A percentile compares a stretch with the other conserved stretches of the same genome.
These are phyloP conservation scores for Daboia siamensis DNA, from an alignment of 2,113 vertebrate species.

Conservation along the genomic window DNA sequence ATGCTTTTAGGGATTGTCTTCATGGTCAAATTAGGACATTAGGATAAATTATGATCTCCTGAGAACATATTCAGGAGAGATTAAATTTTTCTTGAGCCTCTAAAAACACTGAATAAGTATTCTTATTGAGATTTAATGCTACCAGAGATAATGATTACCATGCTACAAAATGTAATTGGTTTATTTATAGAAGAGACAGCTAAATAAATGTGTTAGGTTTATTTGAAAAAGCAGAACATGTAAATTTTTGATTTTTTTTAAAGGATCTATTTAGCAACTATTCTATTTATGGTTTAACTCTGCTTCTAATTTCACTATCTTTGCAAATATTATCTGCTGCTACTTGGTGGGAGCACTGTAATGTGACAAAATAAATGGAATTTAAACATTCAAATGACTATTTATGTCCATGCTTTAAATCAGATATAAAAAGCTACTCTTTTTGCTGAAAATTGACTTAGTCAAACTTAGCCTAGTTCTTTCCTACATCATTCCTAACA, in stretches of 20 bases:
- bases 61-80: not conserved
- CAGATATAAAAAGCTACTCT: not conserved
- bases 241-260: not conserved
- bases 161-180: not conserved
- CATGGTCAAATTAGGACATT: not conserved
- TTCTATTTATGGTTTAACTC: not conserved
- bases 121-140: not conserved
- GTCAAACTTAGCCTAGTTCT: conserved; percentile 44
- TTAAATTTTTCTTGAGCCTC: not conserved
- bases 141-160: not conserved
- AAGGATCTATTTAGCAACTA: not conserved
- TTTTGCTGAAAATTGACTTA: not conserved
- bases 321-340: not conserved
- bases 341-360: not conserved
- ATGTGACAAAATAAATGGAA: not conserved
- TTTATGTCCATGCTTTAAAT: not conserved
- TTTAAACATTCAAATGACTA: not conserved
- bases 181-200: not conserved
- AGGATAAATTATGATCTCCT: not conserved
- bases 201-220: not conserved
- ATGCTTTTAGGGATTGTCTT: conserved; percentile 16
- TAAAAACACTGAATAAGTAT: not conserved
- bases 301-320: not conserved
- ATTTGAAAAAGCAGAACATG: not conserved
- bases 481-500: not conserved